Evolutionary conservation across 2,113 vertebrate genomes (phyloP).

Genomic region (Columba janthina): DNA sequence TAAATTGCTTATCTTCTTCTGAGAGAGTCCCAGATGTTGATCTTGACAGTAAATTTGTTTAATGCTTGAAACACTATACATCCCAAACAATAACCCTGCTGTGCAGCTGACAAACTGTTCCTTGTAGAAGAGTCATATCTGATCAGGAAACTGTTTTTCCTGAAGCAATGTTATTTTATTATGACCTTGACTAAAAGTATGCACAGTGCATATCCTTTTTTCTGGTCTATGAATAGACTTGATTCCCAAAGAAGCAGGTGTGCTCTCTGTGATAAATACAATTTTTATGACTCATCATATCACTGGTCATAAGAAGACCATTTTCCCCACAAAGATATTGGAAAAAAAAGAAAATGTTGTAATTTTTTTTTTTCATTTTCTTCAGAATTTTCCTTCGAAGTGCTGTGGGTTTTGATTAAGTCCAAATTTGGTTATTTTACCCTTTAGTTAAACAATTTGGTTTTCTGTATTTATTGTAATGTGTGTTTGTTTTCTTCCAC

Average conservation of each 20-base stretch:
- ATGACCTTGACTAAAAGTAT: background rate
- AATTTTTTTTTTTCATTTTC: background rate
- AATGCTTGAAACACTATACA: background rate
- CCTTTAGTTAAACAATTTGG: background rate
- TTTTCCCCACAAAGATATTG: background rate
- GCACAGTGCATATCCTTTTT: background rate
- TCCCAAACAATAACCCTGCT: background rate
- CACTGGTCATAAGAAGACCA: background rate
- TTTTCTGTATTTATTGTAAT: background rate
- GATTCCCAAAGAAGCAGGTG: background rate
- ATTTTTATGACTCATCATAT: rapidly evolving
- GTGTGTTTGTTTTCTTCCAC: slow-evolving; percentile 40
- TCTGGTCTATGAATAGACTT: background rate
- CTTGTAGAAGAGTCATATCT: background rate
- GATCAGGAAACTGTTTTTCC: background rate
- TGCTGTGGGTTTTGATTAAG: background rate
- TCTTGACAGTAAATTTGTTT: background rate
- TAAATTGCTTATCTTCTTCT: background rate
- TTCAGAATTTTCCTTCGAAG: background rate
- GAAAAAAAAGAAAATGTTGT: rapidly evolving
- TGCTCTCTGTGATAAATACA: background rate
- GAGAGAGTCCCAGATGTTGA: background rate
- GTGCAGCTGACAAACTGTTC: background rate
- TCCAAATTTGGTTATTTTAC: background rate
- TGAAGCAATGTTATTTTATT: background rate